Percentiles rank a stretch among this genome's conserved stretches.
Evolutionary conservation across 37 sponge, comb jelly and placozoan genomes (phyloP).

Genomic region (Spongilla lacustris): DNA sequence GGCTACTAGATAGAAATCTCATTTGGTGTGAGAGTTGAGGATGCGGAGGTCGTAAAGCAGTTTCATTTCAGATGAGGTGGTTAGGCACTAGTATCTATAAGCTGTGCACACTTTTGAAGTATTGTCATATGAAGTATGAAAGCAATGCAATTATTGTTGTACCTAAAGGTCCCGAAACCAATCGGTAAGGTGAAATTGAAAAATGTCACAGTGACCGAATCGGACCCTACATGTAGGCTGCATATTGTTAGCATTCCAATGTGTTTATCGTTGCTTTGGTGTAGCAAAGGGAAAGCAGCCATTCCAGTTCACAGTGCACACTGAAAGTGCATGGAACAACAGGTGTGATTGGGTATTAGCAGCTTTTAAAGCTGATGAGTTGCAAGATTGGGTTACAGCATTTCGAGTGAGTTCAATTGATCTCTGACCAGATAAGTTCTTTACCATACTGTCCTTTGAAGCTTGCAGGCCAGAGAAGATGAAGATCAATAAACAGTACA

Average conservation of each 20-base stretch:
- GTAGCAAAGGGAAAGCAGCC: slow-evolving; percentile 63
- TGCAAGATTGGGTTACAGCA: slow-evolving; percentile 85
- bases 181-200: slow-evolving; percentile 82
- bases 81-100: no score
- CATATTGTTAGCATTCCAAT: background rate
- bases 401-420: slow-evolving; percentile 56
- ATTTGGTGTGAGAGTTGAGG: no score
- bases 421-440: background rate
- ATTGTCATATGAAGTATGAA: no score
- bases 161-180: background rate
- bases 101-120: no score
- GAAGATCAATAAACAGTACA: background rate
- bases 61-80: no score
- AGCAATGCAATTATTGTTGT: background rate
- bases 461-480: background rate
- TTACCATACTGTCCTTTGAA: background rate
- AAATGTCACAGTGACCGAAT: slow-evolving; percentile 44
- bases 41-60: no score
- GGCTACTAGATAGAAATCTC: no score
- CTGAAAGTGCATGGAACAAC: slow-evolving; percentile 90
- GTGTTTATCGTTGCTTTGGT: background rate
- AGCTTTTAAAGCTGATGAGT: slow-evolving; percentile 69
- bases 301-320: slow-evolving; percentile 81
- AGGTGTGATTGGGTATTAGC: slow-evolving; percentile 81
- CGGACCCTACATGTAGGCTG: background rate